Evolutionary conservation across 2,113 vertebrate species (phyloP).

Genomic region (Pseudorhombus dupliciocellatus): DNA sequence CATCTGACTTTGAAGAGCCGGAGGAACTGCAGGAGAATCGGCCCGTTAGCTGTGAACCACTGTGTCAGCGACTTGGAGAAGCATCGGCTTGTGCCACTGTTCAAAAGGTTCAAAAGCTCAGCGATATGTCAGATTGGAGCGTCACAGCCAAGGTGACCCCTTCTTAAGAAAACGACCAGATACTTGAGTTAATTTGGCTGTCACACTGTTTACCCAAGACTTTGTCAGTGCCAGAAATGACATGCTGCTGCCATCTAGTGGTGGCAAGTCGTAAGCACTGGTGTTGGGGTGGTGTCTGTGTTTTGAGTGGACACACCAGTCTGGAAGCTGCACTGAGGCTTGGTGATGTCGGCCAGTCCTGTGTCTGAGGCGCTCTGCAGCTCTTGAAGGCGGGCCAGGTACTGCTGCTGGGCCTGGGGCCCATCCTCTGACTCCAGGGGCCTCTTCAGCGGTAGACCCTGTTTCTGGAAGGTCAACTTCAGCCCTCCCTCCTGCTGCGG

Average conservation of each 20-base stretch:
- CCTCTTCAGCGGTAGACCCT: constrained; percentile 91
- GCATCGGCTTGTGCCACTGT: background rate
- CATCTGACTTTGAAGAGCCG: constrained; percentile 84
- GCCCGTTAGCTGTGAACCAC: constrained; percentile 14
- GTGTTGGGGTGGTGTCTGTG: background rate
- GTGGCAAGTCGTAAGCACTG: background rate
- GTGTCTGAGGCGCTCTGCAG: constrained; percentile 93
- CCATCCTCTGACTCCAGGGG: constrained; percentile 90
- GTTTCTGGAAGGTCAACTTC: constrained; percentile 99
- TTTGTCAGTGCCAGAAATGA: too few relatives aligned
- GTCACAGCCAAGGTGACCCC: too few relatives aligned
- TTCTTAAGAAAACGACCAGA: too few relatives aligned
- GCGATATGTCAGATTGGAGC: background rate
- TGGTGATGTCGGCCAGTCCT: constrained; percentile 89
- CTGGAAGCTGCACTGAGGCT: constrained; percentile 82
- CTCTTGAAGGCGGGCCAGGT: constrained; percentile 91
- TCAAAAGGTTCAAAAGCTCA: background rate
- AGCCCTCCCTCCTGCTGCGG: constrained; percentile 93
- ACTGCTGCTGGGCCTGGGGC: constrained; percentile 91
- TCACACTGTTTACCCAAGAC: too few relatives aligned
- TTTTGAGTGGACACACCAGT: constrained; percentile 74
- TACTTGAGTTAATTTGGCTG: too few relatives aligned
- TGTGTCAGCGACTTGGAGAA: background rate
- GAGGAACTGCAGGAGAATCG: constrained; percentile 44
- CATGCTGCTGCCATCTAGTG: constrained; percentile 61